These are phyloP conservation scores for Petrocephalus schoutedeni DNA, from an alignment of 2,797 vertebrate genomes.

Conservation along the genomic window DNA sequence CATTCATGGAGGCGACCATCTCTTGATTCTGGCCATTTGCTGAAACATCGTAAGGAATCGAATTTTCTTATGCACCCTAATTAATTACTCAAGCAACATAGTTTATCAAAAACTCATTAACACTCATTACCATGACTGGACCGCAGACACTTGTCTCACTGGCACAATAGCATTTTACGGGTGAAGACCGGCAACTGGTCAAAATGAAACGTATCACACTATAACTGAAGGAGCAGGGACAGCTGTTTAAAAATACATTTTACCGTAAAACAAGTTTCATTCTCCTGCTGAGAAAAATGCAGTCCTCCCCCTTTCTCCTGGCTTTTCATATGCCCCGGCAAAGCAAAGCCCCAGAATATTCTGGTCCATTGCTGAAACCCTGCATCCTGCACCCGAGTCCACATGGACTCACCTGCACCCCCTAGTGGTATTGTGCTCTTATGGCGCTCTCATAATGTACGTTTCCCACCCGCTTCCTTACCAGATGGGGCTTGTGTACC, in stretches of 20 bases:
- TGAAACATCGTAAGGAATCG: conserved; percentile 25
- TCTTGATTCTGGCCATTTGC: conserved; percentile 47
- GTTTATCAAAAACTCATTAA: background rate
- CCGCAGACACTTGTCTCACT: background rate
- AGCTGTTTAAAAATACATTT: background rate
- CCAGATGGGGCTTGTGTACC: background rate
- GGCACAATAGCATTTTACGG: background rate
- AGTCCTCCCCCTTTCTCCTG: background rate
- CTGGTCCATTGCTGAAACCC: background rate
- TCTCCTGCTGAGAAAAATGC: background rate
- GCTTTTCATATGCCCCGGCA: background rate
- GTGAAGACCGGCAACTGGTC: background rate
- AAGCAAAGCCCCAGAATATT: background rate
- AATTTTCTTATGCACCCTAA: background rate
- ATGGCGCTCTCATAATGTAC: background rate
- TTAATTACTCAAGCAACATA: background rate
- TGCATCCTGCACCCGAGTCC: background rate
- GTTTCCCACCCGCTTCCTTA: background rate
- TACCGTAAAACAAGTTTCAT: background rate
- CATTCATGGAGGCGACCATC: background rate
- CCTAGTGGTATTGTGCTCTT: background rate
- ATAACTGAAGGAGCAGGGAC: background rate
- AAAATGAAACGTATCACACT: background rate
- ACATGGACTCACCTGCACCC: background rate
- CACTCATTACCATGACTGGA: background rate